phyloP scores from a whole-genome alignment of 2,888 invertebrate species.

The Leucophenga montana region DNA sequence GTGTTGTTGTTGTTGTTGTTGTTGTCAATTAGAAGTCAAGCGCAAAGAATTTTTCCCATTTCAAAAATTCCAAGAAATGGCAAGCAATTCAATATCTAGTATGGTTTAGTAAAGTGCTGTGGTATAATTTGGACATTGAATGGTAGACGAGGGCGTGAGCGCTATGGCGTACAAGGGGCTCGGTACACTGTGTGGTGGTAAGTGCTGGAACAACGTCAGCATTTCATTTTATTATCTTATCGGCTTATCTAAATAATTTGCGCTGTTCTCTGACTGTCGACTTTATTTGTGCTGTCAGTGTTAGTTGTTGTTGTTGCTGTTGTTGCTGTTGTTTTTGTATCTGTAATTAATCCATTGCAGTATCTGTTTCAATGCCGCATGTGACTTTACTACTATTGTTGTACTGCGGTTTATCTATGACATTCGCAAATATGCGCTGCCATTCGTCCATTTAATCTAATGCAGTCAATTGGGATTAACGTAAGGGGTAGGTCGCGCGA shows the following conservation, averaged over 20 bases:
- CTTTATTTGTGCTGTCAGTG: slow-evolving; percentile 29
- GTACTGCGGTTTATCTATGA: slow-evolving; percentile 27
- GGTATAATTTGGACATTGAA: neutral
- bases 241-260: slow-evolving; percentile 49
- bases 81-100: no score
- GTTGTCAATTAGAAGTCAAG: slow-evolving; percentile 2
- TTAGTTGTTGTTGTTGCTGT: slow-evolving; percentile 24
- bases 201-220: no score
- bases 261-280: slow-evolving; percentile 20
- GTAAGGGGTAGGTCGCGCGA: no score
- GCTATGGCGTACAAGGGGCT: neutral
- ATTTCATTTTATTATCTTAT: slow-evolving; percentile 51
- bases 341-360: slow-evolving; percentile 25
- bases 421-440: slow-evolving; percentile 20
- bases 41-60: neutral
- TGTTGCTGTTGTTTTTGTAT: slow-evolving; percentile 13
- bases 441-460: neutral
- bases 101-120: no score
- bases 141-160: neutral
- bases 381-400: no score
- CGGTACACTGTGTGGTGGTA: neutral
- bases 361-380: slow-evolving; percentile 25
- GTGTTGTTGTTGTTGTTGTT: neutral
- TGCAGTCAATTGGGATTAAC: no score
- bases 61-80: no score